Evolutionary conservation across 2,888 invertebrate species (phyloP), one percentile per base, ranked within the genome.

Genomic region (Patella caerulea): DNA sequence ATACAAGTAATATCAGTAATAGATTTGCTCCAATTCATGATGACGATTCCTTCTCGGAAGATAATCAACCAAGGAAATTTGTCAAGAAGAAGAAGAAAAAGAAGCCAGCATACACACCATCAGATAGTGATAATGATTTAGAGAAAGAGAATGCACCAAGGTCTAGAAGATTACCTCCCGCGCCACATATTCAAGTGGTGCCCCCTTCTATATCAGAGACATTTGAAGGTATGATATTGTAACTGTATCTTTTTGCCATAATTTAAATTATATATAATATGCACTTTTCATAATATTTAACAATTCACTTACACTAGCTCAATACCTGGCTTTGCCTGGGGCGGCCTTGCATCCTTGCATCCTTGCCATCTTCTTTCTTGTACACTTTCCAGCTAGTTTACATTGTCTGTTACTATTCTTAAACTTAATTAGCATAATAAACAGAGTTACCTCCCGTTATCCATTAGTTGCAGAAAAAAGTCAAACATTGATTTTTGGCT

Each of bases 31-130:
- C 55, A 3, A 24, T 70, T 17, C 69, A 72, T n/a, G 65, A 72
- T 12, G 74, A 75, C 2, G 55, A 71, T 34, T 72, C 77, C 17
- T 54, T 52, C 2, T 74, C 73, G 24, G 77, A 65, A 73, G 79
- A 74, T 74, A 34, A 34, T 19, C 72, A 54, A 17, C 76, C n/a
- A 77, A 80, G 74, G 65, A 69, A 45, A 71, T 71, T 72, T 29
- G 74, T 76, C 76, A 74, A 72, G 71, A 77, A 71, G 71, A 79
- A 73, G 53, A 74, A 59, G 14, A 79, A 72, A 70, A 80, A 75
- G 75, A 80, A 74, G 71, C 78, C 78, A 55, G 34, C 19, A 11
- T 65, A 65, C 24, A 24, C 24, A 14, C 19, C 24, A 24, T 65
- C 65, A 24, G 65, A 65, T 24, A 65, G 65, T 65, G 65, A 65